Evolutionary conservation across 2,888 invertebrate genomes (phyloP).

Genomic region (Noctua fimbriata): DNA sequence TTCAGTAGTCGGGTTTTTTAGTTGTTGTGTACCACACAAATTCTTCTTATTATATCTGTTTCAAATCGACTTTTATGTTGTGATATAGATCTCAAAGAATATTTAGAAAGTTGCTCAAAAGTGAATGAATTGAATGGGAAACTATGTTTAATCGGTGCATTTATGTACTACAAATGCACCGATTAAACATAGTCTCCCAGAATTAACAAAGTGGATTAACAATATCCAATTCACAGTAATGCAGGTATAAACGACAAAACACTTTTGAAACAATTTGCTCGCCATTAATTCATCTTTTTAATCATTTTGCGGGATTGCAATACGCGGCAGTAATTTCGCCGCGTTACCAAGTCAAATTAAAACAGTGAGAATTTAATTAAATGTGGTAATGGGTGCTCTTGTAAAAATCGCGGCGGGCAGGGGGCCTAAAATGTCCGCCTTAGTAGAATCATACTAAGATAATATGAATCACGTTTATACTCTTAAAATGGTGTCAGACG

Average conservation of each 20-base stretch:
- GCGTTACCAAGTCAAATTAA: conserved; percentile 86
- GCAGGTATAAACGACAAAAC: conserved; percentile 43
- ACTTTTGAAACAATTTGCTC: conserved; percentile 64
- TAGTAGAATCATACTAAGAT: too few relatives aligned
- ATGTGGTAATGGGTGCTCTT: conserved; percentile 87
- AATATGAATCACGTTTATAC: too few relatives aligned
- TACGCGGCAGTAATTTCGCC: conserved; percentile 78
- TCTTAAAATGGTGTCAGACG: too few relatives aligned
- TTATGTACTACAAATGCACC: not conserved
- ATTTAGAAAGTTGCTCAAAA: not conserved
- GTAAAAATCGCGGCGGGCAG: conserved; percentile 80
- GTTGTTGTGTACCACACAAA: too few relatives aligned
- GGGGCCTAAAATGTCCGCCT: too few relatives aligned
- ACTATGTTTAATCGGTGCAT: too few relatives aligned
- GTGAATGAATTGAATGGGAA: not conserved
- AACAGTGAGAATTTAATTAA: conserved; percentile 88
- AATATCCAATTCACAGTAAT: conserved; percentile 22
- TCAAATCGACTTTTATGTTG: not conserved
- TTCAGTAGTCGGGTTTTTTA: too few relatives aligned
- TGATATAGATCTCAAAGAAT: not conserved
- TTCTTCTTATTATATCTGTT: not conserved
- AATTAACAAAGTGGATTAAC: conserved; percentile 29
- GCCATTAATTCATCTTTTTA: conserved; percentile 70
- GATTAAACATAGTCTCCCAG: not conserved
- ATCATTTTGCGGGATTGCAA: conserved; percentile 72